Conservation (phyloP, 2,888 invertebrate species). For the Parascotia fuliginaria region DNA sequence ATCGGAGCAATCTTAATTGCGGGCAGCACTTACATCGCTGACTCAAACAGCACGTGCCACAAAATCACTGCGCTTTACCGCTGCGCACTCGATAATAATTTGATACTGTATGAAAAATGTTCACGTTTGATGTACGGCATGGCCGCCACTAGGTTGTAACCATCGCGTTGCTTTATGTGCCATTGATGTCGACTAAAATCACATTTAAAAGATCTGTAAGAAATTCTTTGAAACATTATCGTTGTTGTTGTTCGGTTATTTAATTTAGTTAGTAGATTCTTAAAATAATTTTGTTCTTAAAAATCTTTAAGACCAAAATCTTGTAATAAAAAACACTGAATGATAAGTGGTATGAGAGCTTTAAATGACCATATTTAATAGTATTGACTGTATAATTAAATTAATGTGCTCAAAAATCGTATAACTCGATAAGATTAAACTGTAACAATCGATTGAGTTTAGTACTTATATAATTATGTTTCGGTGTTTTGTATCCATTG, state of each 20-base stretch:
- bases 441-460: no score
- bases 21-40: constrained; percentile 81
- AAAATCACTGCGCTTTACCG: constrained; percentile 44
- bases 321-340: no score
- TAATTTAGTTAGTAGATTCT: not conserved
- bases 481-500: constrained; percentile 16
- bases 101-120: constrained; percentile 52
- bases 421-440: no score
- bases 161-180: constrained; percentile 43
- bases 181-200: constrained; percentile 34
- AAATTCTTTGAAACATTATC: constrained; percentile 28
- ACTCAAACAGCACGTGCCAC: constrained; percentile 78
- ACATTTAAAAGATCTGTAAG: constrained; percentile 38
- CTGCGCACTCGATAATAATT: constrained; percentile 49
- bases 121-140: constrained; percentile 43
- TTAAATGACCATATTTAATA: no score
- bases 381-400: no score
- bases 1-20: constrained; percentile 82
- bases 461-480: no score
- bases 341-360: no score
- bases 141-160: constrained; percentile 35
- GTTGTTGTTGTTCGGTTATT: constrained; percentile 10
- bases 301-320: no score
- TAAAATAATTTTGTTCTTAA: not conserved
- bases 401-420: no score